These are phyloP conservation scores for Echeneis naucrates DNA, from an alignment of 2,797 vertebrate genomes.

Conservation along the genomic window DNA sequence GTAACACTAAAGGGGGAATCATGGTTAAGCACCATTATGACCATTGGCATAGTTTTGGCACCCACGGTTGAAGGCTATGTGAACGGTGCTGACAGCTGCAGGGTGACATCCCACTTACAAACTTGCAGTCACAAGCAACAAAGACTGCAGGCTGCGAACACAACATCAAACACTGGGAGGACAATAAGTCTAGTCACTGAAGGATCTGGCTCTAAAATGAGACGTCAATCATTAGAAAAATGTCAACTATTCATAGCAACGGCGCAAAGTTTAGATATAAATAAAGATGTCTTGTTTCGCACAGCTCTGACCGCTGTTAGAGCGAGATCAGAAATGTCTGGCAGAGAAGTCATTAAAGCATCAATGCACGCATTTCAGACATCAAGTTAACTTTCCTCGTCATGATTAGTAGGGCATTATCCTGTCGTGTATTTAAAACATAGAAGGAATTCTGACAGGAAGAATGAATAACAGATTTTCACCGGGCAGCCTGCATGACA, in stretches of 20 bases:
- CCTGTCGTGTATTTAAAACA: too few relatives aligned
- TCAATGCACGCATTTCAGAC: too few relatives aligned
- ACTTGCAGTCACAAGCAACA: neutral
- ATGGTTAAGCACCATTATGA: neutral
- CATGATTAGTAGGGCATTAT: neutral
- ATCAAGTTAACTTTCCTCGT: neutral
- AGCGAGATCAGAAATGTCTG: neutral
- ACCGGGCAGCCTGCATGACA: neutral
- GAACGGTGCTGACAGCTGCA: constrained; percentile 9
- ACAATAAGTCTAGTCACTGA: constrained; percentile 1
- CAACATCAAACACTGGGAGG: constrained; percentile 8
- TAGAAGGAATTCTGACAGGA: neutral
- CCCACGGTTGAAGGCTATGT: neutral
- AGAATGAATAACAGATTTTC: neutral
- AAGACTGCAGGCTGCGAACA: neutral
- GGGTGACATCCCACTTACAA: constrained; percentile 10
- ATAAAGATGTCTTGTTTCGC: neutral
- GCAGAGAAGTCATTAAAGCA: neutral
- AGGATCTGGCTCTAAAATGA: neutral
- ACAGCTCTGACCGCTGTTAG: neutral
- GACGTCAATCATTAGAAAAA: neutral
- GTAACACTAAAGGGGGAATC: constrained; percentile 8
- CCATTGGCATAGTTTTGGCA: constrained; percentile 2
- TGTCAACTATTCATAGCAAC: neutral
- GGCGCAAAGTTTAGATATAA: neutral